Evolutionary conservation across 2,888 invertebrate species (phyloP).

Genomic region (Hylaea fasciaria): DNA sequence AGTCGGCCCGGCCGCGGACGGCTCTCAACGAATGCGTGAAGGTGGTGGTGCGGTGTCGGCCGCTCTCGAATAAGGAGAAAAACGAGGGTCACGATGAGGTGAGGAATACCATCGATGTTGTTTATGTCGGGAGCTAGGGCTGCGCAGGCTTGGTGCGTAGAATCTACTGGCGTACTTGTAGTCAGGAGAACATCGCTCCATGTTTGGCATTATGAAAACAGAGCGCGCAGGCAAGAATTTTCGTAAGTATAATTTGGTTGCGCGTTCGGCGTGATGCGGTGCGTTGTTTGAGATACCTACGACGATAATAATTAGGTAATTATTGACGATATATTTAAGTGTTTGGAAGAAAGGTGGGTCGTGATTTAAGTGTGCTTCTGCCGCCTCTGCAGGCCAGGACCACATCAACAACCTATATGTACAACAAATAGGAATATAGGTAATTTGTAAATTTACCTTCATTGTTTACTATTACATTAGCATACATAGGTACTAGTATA

Average conservation of each 20-base stretch:
- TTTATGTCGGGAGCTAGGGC: slow-evolving; percentile 48
- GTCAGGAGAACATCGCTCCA: slow-evolving; percentile 2
- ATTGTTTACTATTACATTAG: too few species aligned
- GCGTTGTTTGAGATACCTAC: background rate
- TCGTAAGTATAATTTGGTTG: slow-evolving; percentile 3
- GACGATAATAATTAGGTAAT: background rate
- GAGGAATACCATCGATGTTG: slow-evolving; percentile 48
- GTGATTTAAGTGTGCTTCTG: slow-evolving; percentile 14
- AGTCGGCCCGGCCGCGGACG: slow-evolving; percentile 79
- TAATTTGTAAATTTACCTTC: too few species aligned
- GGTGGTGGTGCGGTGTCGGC: slow-evolving; percentile 98
- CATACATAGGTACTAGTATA: too few species aligned
- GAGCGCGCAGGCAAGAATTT: slow-evolving; percentile 5
- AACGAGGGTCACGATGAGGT: slow-evolving; percentile 88
- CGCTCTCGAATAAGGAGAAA: slow-evolving; percentile 95
- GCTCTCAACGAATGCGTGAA: slow-evolving; percentile 94
- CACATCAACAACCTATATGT: background rate
- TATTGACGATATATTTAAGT: background rate
- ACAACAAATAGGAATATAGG: too few species aligned
- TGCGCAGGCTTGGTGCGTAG: slow-evolving; percentile 69
- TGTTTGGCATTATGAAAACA: slow-evolving; percentile 6
- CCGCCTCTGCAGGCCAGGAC: background rate
- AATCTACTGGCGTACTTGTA: background rate
- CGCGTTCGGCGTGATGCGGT: slow-evolving; percentile 8
- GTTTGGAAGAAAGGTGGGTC: slow-evolving; percentile 30